Evolutionary conservation across 2,797 vertebrate species (phyloP).

Genomic region (Chaunax sp.): DNA sequence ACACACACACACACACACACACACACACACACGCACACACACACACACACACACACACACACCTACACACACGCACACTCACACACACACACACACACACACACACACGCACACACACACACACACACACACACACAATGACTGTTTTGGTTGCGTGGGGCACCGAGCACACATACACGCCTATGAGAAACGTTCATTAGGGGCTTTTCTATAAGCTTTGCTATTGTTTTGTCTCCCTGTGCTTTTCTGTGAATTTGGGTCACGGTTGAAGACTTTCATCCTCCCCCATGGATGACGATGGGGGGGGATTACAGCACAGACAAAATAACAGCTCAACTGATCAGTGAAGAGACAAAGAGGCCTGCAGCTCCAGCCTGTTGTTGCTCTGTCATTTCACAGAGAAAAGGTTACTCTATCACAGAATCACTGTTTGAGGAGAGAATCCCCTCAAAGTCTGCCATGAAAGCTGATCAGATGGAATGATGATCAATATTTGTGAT

Average conservation of each 20-base stretch:
- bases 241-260: constrained; percentile 74
- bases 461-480: constrained; percentile 19
- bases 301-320: constrained; percentile 73
- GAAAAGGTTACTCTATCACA: constrained; percentile 38
- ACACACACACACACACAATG: constrained; percentile 27
- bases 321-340: constrained; percentile 74
- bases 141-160: constrained; percentile 39
- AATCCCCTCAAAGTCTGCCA: constrained; percentile 58
- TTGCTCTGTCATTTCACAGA: constrained; percentile 45
- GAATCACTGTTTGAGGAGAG: constrained; percentile 33
- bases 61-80: no score
- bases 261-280: constrained; percentile 72
- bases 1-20: no score
- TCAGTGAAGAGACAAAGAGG: constrained; percentile 57
- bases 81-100: no score
- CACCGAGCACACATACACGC: background rate
- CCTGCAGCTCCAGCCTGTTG: constrained; percentile 39
- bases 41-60: no score
- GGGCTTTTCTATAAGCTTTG: constrained; percentile 51
- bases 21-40: no score
- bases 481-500: constrained; percentile 36
- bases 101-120: no score
- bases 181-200: constrained; percentile 55
- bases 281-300: constrained; percentile 63
- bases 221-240: constrained; percentile 71